Base-by-base conservation (phyloP, 2,888 invertebrate genomes). In the Watsonalla binaria region DNA sequence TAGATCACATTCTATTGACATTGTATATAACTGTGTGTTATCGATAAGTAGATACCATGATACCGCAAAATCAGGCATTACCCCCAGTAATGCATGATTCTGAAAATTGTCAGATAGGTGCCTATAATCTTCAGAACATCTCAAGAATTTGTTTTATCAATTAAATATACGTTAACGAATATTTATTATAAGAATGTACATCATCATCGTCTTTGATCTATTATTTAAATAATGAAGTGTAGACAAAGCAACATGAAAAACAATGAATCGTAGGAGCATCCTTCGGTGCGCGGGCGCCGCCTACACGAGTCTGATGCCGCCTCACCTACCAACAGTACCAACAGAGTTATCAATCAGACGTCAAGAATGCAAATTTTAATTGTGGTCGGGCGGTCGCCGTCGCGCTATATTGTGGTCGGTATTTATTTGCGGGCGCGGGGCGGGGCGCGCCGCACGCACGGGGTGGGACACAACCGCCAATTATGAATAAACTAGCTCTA, bases 401-500 rank as follows among this genome's bases (percentile, higher is more conserved):
- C 80, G 75, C 76, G 62, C 67, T 74, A 69, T 84, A 83, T 86
- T 86, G 86, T 80, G 78, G 74, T 76, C 64, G 77, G 81, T 80
- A 85, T 86, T 81, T 84, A 84, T 86, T 82, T 77, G 72, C 74
- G 65, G 68, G 64, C 65, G 69, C 74, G 73, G 76, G 76, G 78
- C 76, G 78, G 80, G 67, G 74, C 74, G 60, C 61, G 60, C 66
- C 71, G 76, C 77, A 70, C 74, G 73, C 76, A 72, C 71, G 67
- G 78, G 79, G 84, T 72, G 82, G 82, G 84, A 80, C 76, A 76
- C 76, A 80, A 80, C 82, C 78, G 80, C 78, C 85, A 89, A 87
- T 89, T 90, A 89, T 86, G 82, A 88, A 84, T 85, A 88, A 87
- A 90, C 89, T 82, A 87, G 90, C 83, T 85, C 72, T 75, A 82